Evolutionary conservation across 2,888 invertebrate species (phyloP).

Genomic region (Teleogryllus oceanicus): DNA sequence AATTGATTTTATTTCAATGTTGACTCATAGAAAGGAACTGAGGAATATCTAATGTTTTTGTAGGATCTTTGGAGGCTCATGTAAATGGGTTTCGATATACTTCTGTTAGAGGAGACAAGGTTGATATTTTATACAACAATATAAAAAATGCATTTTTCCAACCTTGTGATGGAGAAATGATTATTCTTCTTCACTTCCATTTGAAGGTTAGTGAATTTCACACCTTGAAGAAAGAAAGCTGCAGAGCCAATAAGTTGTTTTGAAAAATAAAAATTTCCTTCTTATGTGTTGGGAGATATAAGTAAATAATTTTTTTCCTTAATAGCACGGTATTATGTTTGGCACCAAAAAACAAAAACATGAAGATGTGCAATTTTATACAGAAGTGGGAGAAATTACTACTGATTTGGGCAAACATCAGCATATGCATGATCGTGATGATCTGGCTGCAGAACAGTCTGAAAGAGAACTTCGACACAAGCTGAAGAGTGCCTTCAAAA

Average conservation of each 20-base stretch:
- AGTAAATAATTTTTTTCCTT: slow-evolving; percentile 25
- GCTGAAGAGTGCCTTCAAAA: slow-evolving; percentile 95
- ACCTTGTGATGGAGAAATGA: slow-evolving; percentile 99
- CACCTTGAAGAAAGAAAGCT: too few species aligned
- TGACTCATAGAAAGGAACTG: too few species aligned
- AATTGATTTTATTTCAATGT: too few species aligned
- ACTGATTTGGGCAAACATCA: slow-evolving; percentile 99
- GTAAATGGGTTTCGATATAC: slow-evolving; percentile 95
- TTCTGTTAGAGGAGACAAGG: slow-evolving; percentile 98
- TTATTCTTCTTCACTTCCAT: slow-evolving; percentile 97
- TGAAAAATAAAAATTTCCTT: too few species aligned
- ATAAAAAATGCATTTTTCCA: slow-evolving; percentile 99
- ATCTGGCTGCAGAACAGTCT: slow-evolving; percentile 96
- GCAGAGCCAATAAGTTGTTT: too few species aligned
- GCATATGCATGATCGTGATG: slow-evolving; percentile 99
- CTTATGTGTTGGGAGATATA: too few species aligned
- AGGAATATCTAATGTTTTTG: not conserved
- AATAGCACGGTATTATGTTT: slow-evolving; percentile 94
- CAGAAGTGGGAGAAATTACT: slow-evolving; percentile 99
- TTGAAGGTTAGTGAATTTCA: slow-evolving; percentile 61
- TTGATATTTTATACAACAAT: slow-evolving; percentile 98
- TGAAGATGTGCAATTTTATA: slow-evolving; percentile 98
- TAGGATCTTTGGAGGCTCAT: slow-evolving; percentile 85
- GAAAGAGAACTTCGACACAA: slow-evolving; percentile 95
- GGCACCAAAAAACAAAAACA: slow-evolving; percentile 90